Base-by-base conservation (phyloP, 2,113 vertebrate genomes). In the Myotis brandtii region DNA sequence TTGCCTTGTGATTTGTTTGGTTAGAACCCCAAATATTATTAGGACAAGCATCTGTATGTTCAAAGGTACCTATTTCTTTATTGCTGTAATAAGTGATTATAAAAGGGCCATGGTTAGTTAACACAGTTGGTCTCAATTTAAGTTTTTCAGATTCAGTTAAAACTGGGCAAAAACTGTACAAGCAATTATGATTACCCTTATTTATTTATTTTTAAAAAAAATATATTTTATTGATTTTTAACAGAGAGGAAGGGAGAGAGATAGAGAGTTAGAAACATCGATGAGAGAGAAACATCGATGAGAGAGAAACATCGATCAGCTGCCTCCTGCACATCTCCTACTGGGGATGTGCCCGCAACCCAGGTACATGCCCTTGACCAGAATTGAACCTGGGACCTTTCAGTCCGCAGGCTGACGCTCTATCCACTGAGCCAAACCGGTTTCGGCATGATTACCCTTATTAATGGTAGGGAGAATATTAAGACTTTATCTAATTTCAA, bases 401-500 rank as follows among this genome's bases (percentile, higher is more conserved):
- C n/a, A n/a, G n/a, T n/a, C n/a, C n/a, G n/a, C n/a, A n/a, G n/a
- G n/a, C n/a, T n/a, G n/a, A n/a, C n/a, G n/a, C n/a, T n/a, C n/a
- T n/a, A n/a, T n/a, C n/a, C n/a, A n/a, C n/a, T n/a, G n/a, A n/a
- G n/a, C n/a, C n/a, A n/a, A n/a, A n/a, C n/a, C n/a, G n/a, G n/a
- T n/a, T n/a, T n/a, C n/a, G n/a, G n/a, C n/a, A 67, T 48, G 25
- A 72, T 80, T 93, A 67, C 18, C 75, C 2, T 37, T 18, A 46
- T 80, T 83, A 85, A 70, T 83, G 23, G 10, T 83, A 43, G 27
- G 27, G 5, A 89, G n/a, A 66, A 43, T 11, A 76, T 79, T 89
- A 84, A 56, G 46, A 54, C 90, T 66, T 83, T 85, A 85, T 54
- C 86, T 77, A 92, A 86, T 69, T 91, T 70, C 25, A 89, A 89